Percentiles rank a stretch among this genome's conserved stretches.
Conservation (phyloP, 2,113 vertebrate genomes). For the Panthera uncia region DNA sequence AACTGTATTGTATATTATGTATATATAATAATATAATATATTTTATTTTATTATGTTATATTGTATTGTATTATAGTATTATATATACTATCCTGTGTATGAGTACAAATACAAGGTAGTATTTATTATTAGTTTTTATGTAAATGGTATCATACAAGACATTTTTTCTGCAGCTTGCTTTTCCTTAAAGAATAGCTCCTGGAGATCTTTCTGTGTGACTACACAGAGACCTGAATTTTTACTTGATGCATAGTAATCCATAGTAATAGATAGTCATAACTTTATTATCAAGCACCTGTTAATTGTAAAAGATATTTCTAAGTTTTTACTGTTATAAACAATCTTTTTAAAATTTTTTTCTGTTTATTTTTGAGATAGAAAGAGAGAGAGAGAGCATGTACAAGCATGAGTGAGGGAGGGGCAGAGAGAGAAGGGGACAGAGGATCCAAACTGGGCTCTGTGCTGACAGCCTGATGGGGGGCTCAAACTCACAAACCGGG, state of each 20-base stretch:
- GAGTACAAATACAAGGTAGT: neutral
- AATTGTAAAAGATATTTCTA: neutral
- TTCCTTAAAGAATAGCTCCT: neutral
- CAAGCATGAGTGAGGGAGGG: too few species aligned
- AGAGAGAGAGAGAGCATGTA: too few species aligned
- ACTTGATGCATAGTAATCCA: neutral
- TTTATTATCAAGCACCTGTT: neutral
- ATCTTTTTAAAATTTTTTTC: neutral
- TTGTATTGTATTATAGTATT: neutral
- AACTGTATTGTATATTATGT: neutral
- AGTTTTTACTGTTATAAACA: neutral
- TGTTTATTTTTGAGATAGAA: too few species aligned
- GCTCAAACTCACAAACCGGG: too few species aligned
- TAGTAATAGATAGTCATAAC: neutral
- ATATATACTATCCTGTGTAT: neutral
- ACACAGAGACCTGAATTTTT: neutral
- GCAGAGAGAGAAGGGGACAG: too few species aligned
- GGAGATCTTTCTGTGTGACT: neutral
- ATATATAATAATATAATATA: neutral
- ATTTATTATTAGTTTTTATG: neutral
- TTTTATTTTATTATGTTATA: too few species aligned
- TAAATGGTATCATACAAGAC: neutral
- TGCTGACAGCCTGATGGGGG: too few species aligned
- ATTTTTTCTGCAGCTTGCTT: constrained; percentile 23
- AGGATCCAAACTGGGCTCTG: too few species aligned